Conservation (phyloP, 2,888 invertebrate genomes). For the Anodontia alba region DNA sequence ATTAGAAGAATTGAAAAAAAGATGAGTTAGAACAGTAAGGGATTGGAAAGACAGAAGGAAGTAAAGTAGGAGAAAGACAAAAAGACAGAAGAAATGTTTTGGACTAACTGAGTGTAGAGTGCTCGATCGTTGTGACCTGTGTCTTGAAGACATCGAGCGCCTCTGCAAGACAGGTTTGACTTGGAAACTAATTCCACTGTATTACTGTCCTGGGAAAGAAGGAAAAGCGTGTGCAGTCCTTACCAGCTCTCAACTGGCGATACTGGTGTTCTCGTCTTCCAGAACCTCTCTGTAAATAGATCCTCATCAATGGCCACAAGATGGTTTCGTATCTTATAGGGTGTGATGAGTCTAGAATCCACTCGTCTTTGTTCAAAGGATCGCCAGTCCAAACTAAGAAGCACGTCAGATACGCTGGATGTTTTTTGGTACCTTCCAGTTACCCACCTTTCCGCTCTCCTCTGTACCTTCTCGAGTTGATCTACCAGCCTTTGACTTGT, state of each 20-base stretch:
- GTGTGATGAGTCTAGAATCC: background rate
- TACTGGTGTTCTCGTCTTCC: too few species aligned
- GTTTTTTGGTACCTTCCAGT: background rate
- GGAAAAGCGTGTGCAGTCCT: constrained; percentile 2
- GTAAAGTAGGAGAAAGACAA: background rate
- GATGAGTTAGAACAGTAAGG: too few species aligned
- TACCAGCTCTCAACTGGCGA: constrained; percentile 6
- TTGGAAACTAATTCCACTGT: background rate
- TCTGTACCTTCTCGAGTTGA: constrained; percentile 8
- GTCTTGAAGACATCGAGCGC: background rate
- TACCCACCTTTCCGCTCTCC: background rate
- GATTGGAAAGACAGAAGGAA: too few species aligned
- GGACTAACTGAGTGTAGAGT: constrained; percentile 1
- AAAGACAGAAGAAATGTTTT: constrained; percentile 5
- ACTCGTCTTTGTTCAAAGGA: constrained; percentile 5
- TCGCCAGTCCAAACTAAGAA: background rate
- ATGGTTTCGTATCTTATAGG: too few species aligned
- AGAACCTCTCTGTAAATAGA: background rate
- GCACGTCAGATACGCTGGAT: background rate
- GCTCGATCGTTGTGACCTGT: too few species aligned
- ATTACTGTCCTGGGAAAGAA: constrained; percentile 10
- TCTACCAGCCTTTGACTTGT: constrained; percentile 1
- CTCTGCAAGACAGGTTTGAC: background rate
- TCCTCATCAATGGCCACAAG: background rate
- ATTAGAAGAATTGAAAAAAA: too few species aligned